These are phyloP conservation scores for Apeltes quadracus DNA, from an alignment of 2,113 vertebrate genomes.

Conservation along the genomic window DNA sequence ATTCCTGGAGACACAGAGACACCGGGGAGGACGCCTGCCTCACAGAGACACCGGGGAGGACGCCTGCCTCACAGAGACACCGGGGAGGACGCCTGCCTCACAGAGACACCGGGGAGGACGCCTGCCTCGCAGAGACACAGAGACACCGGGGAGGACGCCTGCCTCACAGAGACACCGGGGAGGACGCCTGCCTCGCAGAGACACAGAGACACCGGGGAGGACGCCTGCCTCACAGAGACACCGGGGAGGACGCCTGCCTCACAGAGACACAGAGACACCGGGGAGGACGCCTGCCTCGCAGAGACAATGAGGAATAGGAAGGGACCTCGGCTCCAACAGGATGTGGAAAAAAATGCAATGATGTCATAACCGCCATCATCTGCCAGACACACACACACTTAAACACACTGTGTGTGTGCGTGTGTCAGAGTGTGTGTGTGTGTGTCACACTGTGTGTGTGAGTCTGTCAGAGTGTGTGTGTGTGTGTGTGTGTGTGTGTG, in stretches of 20 bases:
- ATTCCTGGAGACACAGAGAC: neutral
- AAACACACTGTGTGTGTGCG: neutral
- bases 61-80: no score
- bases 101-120: no score
- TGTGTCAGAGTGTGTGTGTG: neutral
- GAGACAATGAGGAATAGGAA: conserved; percentile 61
- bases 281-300: no score
- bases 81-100: no score
- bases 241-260: no score
- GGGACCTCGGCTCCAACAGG: conserved; percentile 54
- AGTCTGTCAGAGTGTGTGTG: neutral
- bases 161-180: no score
- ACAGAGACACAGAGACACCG: neutral
- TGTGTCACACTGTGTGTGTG: no score
- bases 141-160: no score
- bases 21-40: neutral
- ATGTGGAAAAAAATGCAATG: conserved; percentile 65
- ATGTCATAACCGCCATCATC: conserved; percentile 54
- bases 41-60: conserved; percentile 18
- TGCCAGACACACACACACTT: conserved; percentile 17
- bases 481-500: neutral
- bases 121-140: no score
- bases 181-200: no score
- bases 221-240: no score
- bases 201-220: no score